phyloP scores from a whole-genome alignment of 2,113 vertebrate genomes.

The Erinaceus europaeus region DNA sequence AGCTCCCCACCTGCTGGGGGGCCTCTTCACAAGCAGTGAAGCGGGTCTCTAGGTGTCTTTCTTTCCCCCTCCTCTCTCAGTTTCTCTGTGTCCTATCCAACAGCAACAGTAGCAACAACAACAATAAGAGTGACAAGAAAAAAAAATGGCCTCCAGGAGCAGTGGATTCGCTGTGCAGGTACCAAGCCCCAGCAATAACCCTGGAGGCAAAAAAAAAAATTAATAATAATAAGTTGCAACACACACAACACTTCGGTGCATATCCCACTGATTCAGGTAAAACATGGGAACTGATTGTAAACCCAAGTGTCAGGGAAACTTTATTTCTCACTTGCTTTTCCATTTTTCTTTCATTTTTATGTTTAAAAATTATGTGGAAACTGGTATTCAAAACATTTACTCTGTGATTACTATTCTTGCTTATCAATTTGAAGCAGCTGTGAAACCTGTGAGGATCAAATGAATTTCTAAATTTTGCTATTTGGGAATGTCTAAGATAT shows the following conservation, averaged over 20 bases:
- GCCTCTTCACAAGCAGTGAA: no score
- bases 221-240: neutral
- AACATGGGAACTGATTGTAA: neutral
- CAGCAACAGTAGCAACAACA: no score
- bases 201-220: no score
- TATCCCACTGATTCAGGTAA: neutral
- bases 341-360: constrained; percentile 34
- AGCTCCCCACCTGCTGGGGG: no score
- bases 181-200: no score
- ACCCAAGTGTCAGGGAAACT: neutral
- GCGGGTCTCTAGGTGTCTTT: no score
- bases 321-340: constrained; percentile 38
- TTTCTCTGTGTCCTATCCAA: no score
- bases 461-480: neutral
- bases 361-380: constrained; percentile 24
- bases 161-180: no score
- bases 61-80: no score
- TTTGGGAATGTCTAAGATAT: neutral
- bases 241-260: neutral
- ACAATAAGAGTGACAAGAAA: no score
- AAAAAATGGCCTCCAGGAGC: no score
- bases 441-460: constrained; percentile 27
- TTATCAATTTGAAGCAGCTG: constrained; percentile 33
- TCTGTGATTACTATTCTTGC: constrained; percentile 9
- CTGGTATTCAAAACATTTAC: constrained; percentile 16